A percentile compares a stretch with the other conserved stretches of the same genome.
Conservation (phyloP, 1,140 invertebrate genomes). For the Trichogramma pretiosum region DNA sequence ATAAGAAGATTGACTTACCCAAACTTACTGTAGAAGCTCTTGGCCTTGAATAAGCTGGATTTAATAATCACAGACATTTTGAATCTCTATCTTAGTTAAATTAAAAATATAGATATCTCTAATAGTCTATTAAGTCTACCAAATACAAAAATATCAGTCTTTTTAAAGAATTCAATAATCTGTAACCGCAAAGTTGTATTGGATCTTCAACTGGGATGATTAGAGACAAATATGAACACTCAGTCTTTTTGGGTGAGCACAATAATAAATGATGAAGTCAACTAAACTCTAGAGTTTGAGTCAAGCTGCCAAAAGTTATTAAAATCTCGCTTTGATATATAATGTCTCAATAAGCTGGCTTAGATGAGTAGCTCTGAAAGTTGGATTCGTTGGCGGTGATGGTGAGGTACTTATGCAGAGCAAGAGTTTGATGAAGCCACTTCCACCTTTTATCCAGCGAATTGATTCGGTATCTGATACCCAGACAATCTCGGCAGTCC, state of each 20-base stretch:
- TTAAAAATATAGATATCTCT: too few relatives aligned
- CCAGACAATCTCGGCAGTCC: slow-evolving; percentile 73
- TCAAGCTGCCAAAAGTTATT: too few relatives aligned
- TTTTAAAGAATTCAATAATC: too few relatives aligned
- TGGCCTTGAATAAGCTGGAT: slow-evolving; percentile 10
- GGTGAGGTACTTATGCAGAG: slow-evolving; percentile 74
- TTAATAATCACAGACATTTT: slow-evolving; percentile 30
- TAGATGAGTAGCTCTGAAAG: slow-evolving; percentile 32
- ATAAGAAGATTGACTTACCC: slow-evolving; percentile 2
- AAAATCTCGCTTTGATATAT: too few relatives aligned
- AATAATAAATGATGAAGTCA: too few relatives aligned
- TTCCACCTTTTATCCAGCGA: slow-evolving; percentile 81
- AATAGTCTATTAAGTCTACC: slow-evolving; percentile 4
- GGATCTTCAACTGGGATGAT: too few relatives aligned
- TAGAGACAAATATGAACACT: too few relatives aligned
- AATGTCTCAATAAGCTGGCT: too few relatives aligned
- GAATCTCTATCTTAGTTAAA: slow-evolving; percentile 14
- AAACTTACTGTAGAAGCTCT: slow-evolving; percentile 6
- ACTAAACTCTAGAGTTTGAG: too few relatives aligned
- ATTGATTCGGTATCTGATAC: slow-evolving; percentile 74
- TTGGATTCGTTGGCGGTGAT: slow-evolving; percentile 63
- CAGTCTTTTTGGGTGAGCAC: too few relatives aligned
- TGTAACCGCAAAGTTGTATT: too few relatives aligned
- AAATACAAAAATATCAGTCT: slow-evolving; percentile 15
- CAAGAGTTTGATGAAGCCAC: slow-evolving; percentile 83